phyloP scores from a whole-genome alignment of 1,140 invertebrate genomes.

The Pristionchus pacificus region DNA sequence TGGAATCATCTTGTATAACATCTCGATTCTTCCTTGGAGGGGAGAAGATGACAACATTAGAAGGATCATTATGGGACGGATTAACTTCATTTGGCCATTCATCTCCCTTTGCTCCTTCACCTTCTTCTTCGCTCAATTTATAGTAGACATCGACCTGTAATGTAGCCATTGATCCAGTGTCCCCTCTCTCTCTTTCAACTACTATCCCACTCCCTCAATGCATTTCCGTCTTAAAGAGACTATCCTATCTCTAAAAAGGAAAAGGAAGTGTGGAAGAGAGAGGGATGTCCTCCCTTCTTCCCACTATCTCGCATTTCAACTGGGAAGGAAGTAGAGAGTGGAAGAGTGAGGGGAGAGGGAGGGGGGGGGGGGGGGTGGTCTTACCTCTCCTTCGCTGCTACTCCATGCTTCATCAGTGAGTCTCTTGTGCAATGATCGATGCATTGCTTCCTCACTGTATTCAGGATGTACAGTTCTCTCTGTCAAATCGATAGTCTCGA shows the following conservation, averaged over 20 bases:
- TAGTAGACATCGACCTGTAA: constrained; percentile 22
- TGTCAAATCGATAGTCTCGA: neutral
- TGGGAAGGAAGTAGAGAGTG: too few species aligned
- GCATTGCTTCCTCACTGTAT: too few species aligned
- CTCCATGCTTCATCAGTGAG: constrained; percentile 22
- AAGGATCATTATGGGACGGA: neutral
- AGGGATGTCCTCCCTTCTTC: neutral
- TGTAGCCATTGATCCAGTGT: neutral
- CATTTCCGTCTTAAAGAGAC: too few species aligned
- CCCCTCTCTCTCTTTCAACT: too few species aligned
- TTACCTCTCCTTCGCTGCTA: constrained; percentile 27
- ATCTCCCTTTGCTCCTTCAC: constrained; percentile 17
- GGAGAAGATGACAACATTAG: constrained; percentile 3
- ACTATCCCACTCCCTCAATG: too few species aligned
- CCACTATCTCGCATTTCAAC: too few species aligned
- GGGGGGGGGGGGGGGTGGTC: too few species aligned
- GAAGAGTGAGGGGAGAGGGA: too few species aligned
- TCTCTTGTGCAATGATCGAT: neutral
- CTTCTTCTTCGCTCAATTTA: constrained; percentile 30
- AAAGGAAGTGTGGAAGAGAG: neutral
- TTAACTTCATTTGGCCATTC: neutral
- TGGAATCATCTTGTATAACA: constrained; percentile 21
- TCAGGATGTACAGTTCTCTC: neutral
- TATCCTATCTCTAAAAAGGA: too few species aligned
- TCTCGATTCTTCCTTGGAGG: constrained; percentile 6